Evolutionary conservation across 2,888 invertebrate genomes (phyloP), one percentile per base, ranked within the genome.

Genomic region (Diaprepes abbreviatus): DNA sequence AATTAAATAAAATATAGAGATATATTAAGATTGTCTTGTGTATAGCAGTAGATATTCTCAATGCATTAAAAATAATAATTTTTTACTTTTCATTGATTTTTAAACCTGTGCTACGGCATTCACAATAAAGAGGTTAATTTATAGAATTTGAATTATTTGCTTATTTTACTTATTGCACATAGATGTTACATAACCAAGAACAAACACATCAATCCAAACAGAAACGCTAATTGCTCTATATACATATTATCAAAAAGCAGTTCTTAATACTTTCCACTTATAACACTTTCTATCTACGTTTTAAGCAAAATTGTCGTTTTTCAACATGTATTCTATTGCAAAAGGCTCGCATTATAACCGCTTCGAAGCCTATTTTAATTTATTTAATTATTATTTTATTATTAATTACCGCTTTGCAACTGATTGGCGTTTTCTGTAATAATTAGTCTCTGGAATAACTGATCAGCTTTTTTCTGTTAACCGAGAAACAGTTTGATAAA

Each of bases 211-310:
- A 21, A 28, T 50, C 48, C 24, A 24, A 10, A 2, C 19, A 36
- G 38, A 24, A 21, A 55, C 21, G 36, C 19, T 36, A 55, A 36
- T 24, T 17, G 36, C 19, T 55, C 36, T 55, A 38, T 38, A 55
- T 21, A 35, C 24, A 24, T n/a, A n/a, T n/a, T n/a, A n/a, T n/a
- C 19, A 24, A 55, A 21, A 24, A 21, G 24, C 16, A 14, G 38
- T 21, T 55, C 54, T 40, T 16, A 16, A 21, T 54, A 67, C 67
- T 67, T 67, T 67, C 62, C 40, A 67, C 31, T 62, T 45, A 62
- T 16, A 62, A 43, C 67, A 43, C 67, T 60, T 67, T 67, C 67
- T 67, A 62, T 66, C 50, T 35, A 54, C 54, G 59, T 48, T 60
- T 67, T 67, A 54, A 67, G 35, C 35, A 45, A 45, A 31, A 43